Evolutionary conservation across 2,113 vertebrate species (phyloP).

Genomic region (Urocitellus parryii): DNA sequence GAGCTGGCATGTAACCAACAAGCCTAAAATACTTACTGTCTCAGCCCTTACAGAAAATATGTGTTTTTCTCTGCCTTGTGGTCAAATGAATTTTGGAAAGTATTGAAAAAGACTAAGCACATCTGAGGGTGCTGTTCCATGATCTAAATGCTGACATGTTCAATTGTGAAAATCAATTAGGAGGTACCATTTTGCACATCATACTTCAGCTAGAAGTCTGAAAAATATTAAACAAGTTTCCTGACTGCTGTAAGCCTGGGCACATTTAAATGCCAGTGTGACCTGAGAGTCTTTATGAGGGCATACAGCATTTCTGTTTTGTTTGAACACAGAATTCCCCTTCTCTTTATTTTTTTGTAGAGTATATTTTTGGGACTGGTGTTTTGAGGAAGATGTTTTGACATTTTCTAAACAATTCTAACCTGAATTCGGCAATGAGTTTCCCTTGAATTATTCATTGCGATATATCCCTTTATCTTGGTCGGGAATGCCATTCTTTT

Average conservation of each 20-base stretch:
- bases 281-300: background rate
- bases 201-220: background rate
- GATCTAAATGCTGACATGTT: background rate
- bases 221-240: background rate
- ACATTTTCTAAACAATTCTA: constrained; percentile 11
- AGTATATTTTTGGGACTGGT: background rate
- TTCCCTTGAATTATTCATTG: background rate
- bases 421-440: background rate
- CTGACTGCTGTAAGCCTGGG: background rate
- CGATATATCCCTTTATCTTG: background rate
- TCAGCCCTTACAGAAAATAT: background rate
- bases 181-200: background rate
- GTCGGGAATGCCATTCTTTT: background rate
- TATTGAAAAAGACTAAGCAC: background rate
- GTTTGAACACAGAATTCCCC: background rate
- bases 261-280: background rate
- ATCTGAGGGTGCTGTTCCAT: background rate
- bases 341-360: background rate
- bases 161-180: background rate
- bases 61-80: background rate
- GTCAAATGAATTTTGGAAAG: background rate
- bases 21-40: background rate
- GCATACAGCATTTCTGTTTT: background rate
- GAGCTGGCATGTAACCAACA: background rate
- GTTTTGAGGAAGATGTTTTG: background rate